These are phyloP conservation scores for Ephydatia muelleri DNA, from an alignment of 37 sponge, comb jelly and placozoan genomes.

Conservation along the genomic window DNA sequence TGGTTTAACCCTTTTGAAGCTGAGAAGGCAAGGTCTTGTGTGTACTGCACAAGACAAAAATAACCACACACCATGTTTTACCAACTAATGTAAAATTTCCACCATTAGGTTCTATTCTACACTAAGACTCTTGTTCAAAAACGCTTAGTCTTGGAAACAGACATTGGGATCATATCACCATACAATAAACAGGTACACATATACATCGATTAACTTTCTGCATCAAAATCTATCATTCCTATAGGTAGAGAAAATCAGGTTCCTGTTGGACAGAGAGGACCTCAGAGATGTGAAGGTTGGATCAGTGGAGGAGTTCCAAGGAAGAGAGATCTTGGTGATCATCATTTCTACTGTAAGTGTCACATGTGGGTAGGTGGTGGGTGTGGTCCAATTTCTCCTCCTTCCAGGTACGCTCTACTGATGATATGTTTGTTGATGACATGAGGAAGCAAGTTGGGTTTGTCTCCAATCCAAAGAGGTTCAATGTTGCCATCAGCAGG, in stretches of 20 bases:
- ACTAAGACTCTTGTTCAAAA: too few relatives aligned
- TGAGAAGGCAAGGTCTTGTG: slow-evolving; percentile 34
- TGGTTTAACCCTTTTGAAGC: slow-evolving; percentile 81
- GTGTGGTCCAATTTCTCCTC: not conserved
- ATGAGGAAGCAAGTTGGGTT: slow-evolving; percentile 55
- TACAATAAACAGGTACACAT: slow-evolving; percentile 71
- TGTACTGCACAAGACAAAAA: too few relatives aligned
- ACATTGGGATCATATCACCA: slow-evolving; percentile 79
- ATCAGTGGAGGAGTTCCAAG: slow-evolving; percentile 88
- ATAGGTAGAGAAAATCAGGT: slow-evolving; percentile 60
- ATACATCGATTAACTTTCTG: not conserved
- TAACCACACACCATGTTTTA: too few relatives aligned
- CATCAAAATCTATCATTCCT: not conserved
- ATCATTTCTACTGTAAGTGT: slow-evolving; percentile 79
- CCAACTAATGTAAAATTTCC: too few relatives aligned
- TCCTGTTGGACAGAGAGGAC: slow-evolving; percentile 21
- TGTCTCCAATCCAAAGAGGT: slow-evolving; percentile 68
- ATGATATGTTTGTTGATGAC: slow-evolving; percentile 27
- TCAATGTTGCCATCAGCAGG: slow-evolving; percentile 86
- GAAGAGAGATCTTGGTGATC: slow-evolving; percentile 70
- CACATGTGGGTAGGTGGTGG: not conserved
- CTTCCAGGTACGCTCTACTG: slow-evolving; percentile 47
- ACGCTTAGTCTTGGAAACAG: too few relatives aligned
- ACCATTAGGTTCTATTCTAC: too few relatives aligned
- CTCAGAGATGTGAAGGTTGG: slow-evolving; percentile 61